Conservation (phyloP, 2,797 vertebrate genomes). For the Manis crassicaudata region DNA sequence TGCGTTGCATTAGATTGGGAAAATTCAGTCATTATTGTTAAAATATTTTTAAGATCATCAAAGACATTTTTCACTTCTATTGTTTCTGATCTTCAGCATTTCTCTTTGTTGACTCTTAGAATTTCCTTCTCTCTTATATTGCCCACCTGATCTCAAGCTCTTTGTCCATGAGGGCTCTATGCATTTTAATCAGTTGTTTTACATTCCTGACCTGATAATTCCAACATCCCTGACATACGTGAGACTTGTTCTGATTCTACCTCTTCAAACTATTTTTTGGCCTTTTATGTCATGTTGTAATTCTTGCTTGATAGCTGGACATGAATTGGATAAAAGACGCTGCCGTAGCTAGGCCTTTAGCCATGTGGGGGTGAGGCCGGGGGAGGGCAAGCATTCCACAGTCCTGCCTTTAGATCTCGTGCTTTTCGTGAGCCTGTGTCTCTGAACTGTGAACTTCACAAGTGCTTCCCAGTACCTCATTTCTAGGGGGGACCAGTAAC, state of each 20-base stretch:
- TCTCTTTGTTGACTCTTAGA: not conserved
- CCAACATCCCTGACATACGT: not conserved
- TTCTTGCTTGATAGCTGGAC: not conserved
- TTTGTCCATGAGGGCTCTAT: not conserved
- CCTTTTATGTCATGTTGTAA: not conserved
- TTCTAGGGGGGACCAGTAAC: not conserved
- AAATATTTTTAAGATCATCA: not conserved
- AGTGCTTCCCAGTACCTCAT: not conserved
- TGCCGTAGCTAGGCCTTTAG: not conserved
- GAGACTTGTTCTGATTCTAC: not conserved
- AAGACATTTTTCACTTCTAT: not conserved
- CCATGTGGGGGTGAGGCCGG: no score
- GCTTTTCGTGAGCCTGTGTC: not conserved
- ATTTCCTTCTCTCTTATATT: not conserved
- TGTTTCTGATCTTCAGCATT: not conserved
- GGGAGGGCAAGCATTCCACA: not conserved
- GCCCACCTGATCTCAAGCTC: not conserved
- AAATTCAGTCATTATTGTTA: not conserved
- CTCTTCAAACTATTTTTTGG: not conserved
- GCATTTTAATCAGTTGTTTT: not conserved
- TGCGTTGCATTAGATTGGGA: not conserved
- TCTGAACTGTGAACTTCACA: not conserved
- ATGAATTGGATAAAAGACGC: not conserved
- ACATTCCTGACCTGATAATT: not conserved
- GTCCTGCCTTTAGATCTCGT: not conserved